These are phyloP conservation scores for Mus spicilegus DNA, from an alignment of 2,113 vertebrate genomes.

Conservation along the genomic window DNA sequence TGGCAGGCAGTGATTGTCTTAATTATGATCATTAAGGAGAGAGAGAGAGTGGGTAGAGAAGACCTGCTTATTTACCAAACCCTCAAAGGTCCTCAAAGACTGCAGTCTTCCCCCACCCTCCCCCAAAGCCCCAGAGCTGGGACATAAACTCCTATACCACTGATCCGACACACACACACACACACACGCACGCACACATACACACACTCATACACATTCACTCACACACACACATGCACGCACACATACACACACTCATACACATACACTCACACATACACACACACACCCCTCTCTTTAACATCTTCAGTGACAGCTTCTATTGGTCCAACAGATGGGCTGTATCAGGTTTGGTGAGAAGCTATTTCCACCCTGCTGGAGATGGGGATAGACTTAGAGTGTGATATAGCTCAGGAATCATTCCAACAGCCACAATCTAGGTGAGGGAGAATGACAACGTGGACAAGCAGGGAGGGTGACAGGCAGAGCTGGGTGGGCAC, in stretches of 20 bases:
- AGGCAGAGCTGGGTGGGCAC: neutral
- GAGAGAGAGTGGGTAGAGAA: neutral
- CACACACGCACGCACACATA: too few relatives aligned
- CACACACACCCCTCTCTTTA: neutral
- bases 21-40: constrained; percentile 5
- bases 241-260: neutral
- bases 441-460: neutral
- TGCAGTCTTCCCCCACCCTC: neutral
- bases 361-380: neutral
- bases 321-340: neutral
- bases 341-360: neutral
- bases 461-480: neutral
- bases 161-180: too few relatives aligned
- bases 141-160: too few relatives aligned
- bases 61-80: neutral
- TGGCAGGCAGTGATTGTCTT: neutral
- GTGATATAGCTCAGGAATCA: neutral
- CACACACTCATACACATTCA: too few relatives aligned
- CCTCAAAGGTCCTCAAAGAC: neutral
- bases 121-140: neutral
- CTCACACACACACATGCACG: too few relatives aligned
- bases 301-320: neutral
- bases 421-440: neutral
- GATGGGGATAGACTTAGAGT: neutral
- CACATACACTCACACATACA: neutral